Conservation (phyloP, 2,888 invertebrate genomes). For the Morpho deidamia region DNA sequence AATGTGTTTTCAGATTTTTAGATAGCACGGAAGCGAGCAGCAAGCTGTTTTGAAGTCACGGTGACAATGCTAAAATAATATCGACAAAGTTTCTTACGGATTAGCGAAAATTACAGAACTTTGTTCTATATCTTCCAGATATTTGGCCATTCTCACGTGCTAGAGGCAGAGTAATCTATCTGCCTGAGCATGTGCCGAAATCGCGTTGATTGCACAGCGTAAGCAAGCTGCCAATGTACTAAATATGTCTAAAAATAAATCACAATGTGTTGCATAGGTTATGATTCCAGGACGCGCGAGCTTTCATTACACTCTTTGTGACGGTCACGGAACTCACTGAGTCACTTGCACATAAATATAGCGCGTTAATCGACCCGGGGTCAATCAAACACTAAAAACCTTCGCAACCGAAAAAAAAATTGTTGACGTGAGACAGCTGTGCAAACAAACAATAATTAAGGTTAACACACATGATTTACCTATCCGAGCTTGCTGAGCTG, state of each 20-base stretch:
- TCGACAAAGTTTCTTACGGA: conserved; percentile 53
- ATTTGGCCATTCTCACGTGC: conserved; percentile 36
- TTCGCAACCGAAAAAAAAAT: conserved; percentile 41
- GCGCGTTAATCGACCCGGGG: conserved; percentile 40
- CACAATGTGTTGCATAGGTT: conserved; percentile 65
- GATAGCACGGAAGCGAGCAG: conserved; percentile 33
- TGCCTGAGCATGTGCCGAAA: conserved; percentile 54
- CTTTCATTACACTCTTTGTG: conserved; percentile 28
- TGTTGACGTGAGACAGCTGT: conserved; percentile 67
- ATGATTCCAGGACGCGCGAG: conserved; percentile 41
- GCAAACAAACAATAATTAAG: conserved; percentile 62
- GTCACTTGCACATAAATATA: conserved; percentile 44
- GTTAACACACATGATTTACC: conserved; percentile 79
- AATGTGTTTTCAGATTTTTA: conserved; percentile 1
- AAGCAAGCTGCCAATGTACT: conserved; percentile 63
- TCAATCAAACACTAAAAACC: conserved; percentile 46
- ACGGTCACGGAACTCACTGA: conserved; percentile 39
- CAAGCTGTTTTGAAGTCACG: conserved; percentile 40
- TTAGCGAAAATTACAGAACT: conserved; percentile 56
- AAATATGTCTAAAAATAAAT: conserved; percentile 72
- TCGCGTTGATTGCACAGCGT: conserved; percentile 45
- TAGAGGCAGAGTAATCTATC: conserved; percentile 29
- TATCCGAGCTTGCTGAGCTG: conserved; percentile 94
- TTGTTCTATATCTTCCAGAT: conserved; percentile 47
- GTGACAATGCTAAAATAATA: conserved; percentile 36